Base-by-base conservation (phyloP, 1,140 invertebrate genomes). In the Lysiphlebus fabarum region DNA sequence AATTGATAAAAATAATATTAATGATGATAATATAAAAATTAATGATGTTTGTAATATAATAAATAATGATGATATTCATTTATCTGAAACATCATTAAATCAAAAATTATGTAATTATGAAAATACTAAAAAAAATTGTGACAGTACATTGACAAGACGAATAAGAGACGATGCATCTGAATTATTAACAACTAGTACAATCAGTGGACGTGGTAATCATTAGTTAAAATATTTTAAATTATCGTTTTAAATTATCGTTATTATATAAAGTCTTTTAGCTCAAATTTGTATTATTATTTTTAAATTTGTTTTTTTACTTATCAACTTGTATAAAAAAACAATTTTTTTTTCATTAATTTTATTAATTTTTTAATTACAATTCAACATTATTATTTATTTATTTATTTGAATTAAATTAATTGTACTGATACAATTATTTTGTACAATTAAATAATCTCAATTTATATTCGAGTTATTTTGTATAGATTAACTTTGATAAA, bases 81-180 rank as follows among this genome's bases (percentile, higher is more conserved):
- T 75, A 44, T 73, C 73, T 10, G 65, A 62, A 55, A 70, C 71
- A 14, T 26, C 17, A 26, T 64, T 76, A 41, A 66, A 70, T 14
- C 67, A 68, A 12, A 77, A 72, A 57, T 66, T 75, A 37, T 70
- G 65, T 41, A 72, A 70, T 64, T 74, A 76, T 54, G 72, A 77
- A 57, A 71, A 76, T 48, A 65, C 65, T 44, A 71, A 68, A 57
- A 67, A 69, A 51, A 58, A 69, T 7, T 70, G 68, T 43, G 73
- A 76, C 40, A 67, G 66, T 51, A 62, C 66, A 38, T 57, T 77
- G 53, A 70, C 68, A 8, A 71, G 71, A 65, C 64, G 68, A 55
- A 66, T 76, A 57, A 68, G 67, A 11, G 67, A 71, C 55, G 72
- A 73, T 34, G 44, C 63, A 11, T 67, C 69, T 33, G 67, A 74